Evolutionary conservation across 2,797 vertebrate species (phyloP), one percentile per base, ranked within the genome.

Genomic region (Furcifer pardalis): DNA sequence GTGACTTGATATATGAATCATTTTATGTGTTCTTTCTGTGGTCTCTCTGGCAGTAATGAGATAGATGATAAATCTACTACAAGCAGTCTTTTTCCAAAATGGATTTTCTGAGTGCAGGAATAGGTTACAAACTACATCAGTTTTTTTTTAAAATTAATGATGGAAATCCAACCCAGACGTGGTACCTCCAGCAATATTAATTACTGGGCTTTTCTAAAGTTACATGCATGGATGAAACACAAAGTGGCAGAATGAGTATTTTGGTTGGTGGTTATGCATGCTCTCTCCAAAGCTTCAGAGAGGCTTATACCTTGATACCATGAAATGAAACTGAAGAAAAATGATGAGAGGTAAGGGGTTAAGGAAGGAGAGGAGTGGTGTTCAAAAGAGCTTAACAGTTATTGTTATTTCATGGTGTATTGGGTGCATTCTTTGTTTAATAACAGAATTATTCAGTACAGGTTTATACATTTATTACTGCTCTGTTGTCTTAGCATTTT

Each of bases 291-390:
- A n/a, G 35, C 49, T 83, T 19, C 69, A 85, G 30, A n/a, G 62
- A 32, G n/a, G 19, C 19, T 44, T 66, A 21, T 42, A 73, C 42
- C 27, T 52, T 49, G 46, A 4, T 19, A 52, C 42, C 79, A 30
- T 85, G 72, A 68, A 59, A 44, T 15, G 78, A 72, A 79, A 35
- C 19, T 35, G 56, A 46, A 72, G 27, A 59, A 81, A 81, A 81
- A 30, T 46, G 46, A 5, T 59, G 17, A 65, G 37, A 37, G 23
- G 12, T 59, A 35, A n/a, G 21, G 5, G 13, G 27, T 37, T 85
- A 23, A 71, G 25, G 21, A 59, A 23, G 12, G 21, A 44, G 9
- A 40, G 32, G 21, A 84, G 7, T 23, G 25, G 35, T 35, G 42
- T 66, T 73, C 68, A 52, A 40, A 68, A 76, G 46, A 46, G 21